Base-by-base conservation (phyloP, 2,888 invertebrate genomes). In the Salpingus planirostris region DNA sequence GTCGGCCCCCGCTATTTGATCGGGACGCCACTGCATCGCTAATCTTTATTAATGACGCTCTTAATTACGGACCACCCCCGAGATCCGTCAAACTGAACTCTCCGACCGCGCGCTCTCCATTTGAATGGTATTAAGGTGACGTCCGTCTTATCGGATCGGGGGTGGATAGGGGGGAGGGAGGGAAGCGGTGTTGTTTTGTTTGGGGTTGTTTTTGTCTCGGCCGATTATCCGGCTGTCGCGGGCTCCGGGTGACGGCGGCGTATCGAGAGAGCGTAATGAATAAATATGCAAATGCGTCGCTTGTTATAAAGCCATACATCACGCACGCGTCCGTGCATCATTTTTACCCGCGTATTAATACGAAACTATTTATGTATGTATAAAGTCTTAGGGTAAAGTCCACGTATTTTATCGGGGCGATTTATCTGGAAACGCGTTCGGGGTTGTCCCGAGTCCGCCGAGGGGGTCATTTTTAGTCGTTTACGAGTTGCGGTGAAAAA, bases 351-450 rank as follows among this genome's bases (percentile, higher is more conserved):
- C n/a, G 52, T 55, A 60, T 59, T 61, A 60, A 57, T 60, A 59
- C 57, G 51, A 56, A 57, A 54, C 55, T 57, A 54, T n/a, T n/a
- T n/a, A n/a, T n/a, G n/a, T n/a, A n/a, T n/a, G n/a, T n/a, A n/a
- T n/a, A n/a, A n/a, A n/a, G n/a, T n/a, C n/a, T n/a, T n/a, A n/a
- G n/a, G n/a, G n/a, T n/a, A n/a, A 59, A 59, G 59, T 60, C 57
- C 62, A 60, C n/a, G n/a, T 60, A 62, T 62, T 60, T 62, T 63
- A 63, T 63, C 63, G 39, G 34, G 45, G 42, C 62, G 61, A 62
- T 62, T 63, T 63, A 63, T 63, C 63, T 63, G 52, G 58, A 62
- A n/a, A 60, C 58, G 60, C 60, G 62, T 61, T 60, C 54, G 55
- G 54, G 56, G 52, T 47, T 49, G 52, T n/a, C n/a, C n/a, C 18